A percentile compares a stretch with the other conserved stretches of the same genome.
Conservation (phyloP, 2,113 vertebrate species). For the Lipotes vexillifer region DNA sequence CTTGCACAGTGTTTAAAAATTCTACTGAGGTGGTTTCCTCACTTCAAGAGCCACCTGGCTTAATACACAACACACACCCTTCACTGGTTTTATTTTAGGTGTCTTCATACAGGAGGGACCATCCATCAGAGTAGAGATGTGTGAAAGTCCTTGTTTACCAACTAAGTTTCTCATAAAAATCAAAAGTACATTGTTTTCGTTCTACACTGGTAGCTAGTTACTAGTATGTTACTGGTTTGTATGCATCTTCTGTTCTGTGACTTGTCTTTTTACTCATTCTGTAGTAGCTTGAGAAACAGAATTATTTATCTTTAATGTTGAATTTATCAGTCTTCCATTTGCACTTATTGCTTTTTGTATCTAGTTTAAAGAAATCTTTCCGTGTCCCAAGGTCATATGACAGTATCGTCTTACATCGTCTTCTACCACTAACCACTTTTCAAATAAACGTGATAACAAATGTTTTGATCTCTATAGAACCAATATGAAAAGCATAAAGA, state of each 20-base stretch:
- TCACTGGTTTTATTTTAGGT: not conserved
- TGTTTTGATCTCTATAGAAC: slow-evolving; percentile 81
- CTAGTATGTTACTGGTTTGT: not conserved
- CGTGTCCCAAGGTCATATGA: not conserved
- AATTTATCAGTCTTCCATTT: not conserved
- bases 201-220: not conserved
- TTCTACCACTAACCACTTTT: not conserved
- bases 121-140: not conserved
- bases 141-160: not conserved
- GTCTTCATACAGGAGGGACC: not conserved
- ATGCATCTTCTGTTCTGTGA: not conserved
- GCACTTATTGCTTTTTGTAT: not conserved
- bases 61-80: not conserved
- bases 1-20: not conserved
- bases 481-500: slow-evolving; percentile 99
- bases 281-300: not conserved
- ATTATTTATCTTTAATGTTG: not conserved
- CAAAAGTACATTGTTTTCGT: not conserved
- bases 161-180: not conserved
- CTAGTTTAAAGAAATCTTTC: not conserved
- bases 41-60: not conserved
- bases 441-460: not conserved
- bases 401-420: not conserved
- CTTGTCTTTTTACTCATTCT: not conserved
- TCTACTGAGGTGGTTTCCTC: not conserved